Percentiles rank a stretch among this genome's conserved stretches.
phyloP scores from a whole-genome alignment of 2,797 vertebrate genomes.

The Scyliorhinus canicula region DNA sequence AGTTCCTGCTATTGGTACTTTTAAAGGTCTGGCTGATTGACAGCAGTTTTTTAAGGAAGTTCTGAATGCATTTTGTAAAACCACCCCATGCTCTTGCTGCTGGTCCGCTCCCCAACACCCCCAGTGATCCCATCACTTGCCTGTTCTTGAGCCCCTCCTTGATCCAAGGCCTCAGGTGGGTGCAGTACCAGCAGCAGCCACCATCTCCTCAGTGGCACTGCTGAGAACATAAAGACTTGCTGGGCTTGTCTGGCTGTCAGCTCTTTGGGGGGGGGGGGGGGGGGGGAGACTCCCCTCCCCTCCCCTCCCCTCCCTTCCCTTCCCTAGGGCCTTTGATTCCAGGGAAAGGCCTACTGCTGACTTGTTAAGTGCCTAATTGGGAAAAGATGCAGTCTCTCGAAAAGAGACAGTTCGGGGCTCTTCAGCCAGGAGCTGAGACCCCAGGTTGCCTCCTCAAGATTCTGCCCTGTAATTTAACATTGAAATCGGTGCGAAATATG shows the following conservation, averaged over 20 bases:
- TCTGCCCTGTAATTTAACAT: neutral
- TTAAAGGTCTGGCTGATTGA: too few relatives aligned
- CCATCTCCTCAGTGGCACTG: neutral
- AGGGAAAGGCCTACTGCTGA: too few relatives aligned
- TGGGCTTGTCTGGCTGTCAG: neutral
- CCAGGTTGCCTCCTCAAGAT: neutral
- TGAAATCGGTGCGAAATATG: neutral
- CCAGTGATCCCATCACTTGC: too few relatives aligned
- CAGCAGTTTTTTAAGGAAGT: too few relatives aligned
- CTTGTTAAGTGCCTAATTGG: too few relatives aligned
- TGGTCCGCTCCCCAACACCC: neutral
- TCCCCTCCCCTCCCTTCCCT: too few relatives aligned
- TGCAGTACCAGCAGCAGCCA: neutral
- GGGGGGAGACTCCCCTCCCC: too few relatives aligned
- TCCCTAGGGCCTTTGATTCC: too few relatives aligned
- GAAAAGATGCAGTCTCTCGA: neutral
- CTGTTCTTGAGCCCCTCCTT: neutral
- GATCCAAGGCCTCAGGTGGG: neutral
- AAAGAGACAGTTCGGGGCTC: too few relatives aligned
- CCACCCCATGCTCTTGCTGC: neutral
- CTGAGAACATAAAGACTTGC: too few relatives aligned
- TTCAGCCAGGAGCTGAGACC: too few relatives aligned
- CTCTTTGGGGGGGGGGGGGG: neutral
- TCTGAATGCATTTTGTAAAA: neutral
- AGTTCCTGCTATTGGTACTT: too few relatives aligned